Base-by-base conservation (phyloP, 2,888 invertebrate species). In the Sminthurinus aureus region DNA sequence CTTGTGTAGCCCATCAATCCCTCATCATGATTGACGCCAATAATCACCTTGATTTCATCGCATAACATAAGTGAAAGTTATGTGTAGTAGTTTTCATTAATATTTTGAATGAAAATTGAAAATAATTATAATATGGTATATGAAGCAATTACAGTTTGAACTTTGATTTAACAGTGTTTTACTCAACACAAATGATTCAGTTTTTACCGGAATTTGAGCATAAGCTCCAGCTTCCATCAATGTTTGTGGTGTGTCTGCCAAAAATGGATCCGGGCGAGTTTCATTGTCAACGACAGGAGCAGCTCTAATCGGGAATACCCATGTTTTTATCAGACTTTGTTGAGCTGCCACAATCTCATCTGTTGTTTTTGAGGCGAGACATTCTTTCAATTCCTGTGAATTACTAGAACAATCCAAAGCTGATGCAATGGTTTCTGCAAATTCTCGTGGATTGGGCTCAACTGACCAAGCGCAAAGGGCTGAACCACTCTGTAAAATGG, bases 131-230 rank as follows among this genome's bases (percentile, higher is more conserved):
- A n/a, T n/a, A n/a, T n/a, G n/a, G n/a, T n/a, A n/a, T n/a, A n/a
- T n/a, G n/a, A n/a, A n/a, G n/a, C n/a, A n/a, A n/a, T n/a, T n/a
- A n/a, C n/a, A n/a, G n/a, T n/a, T n/a, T n/a, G n/a, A n/a, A n/a
- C n/a, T n/a, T n/a, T n/a, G n/a, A n/a, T n/a, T n/a, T n/a, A n/a
- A n/a, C n/a, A n/a, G n/a, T n/a, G n/a, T 13, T 0, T 88, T 84
- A 15, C 89, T 87, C 64, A 86, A 58, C 20, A 89, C 84, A 4
- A 88, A 85, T n/a, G n/a, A n/a, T n/a, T n/a, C n/a, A n/a, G n/a
- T n/a, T n/a, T n/a, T n/a, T n/a, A n/a, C n/a, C 0, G 89, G 89
- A 18, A 89, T 87, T 82, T 87, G 87, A 22, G 86, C 86, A 75
- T 87, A 89, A 4, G 84, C 84, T 24, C 87, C 87, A 9, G 85